A percentile compares a stretch with the other conserved stretches of the same genome.
Evolutionary conservation across 2,888 invertebrate genomes (phyloP).

Genomic region (Aricia artaxerxes): DNA sequence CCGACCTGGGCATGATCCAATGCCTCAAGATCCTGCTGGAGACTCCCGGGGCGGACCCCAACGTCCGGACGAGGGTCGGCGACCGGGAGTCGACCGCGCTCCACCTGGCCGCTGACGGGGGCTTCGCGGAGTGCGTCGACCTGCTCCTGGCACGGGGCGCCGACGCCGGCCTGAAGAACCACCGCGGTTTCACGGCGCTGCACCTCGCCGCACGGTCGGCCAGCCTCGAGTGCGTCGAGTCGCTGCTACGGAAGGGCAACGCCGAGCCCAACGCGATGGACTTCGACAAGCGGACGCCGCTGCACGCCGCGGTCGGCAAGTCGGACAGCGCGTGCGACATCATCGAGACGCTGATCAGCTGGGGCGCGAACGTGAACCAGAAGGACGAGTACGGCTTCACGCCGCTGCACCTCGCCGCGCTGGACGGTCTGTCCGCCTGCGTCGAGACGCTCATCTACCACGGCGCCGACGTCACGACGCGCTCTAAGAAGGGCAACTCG

Average conservation of each 20-base stretch:
- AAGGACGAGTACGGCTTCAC: slow-evolving; percentile 93
- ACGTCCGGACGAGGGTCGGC: slow-evolving; percentile 84
- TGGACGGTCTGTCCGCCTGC: slow-evolving; percentile 91
- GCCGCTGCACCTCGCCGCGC: slow-evolving; percentile 90
- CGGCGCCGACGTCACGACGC: slow-evolving; percentile 93
- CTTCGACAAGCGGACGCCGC: slow-evolving; percentile 88
- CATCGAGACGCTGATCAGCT: slow-evolving; percentile 87
- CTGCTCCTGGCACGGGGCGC: slow-evolving; percentile 87
- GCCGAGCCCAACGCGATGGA: slow-evolving; percentile 90
- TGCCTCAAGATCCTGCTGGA: slow-evolving; percentile 88
- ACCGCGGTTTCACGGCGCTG: slow-evolving; percentile 90
- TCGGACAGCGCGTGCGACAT: slow-evolving; percentile 90
- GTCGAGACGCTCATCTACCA: slow-evolving; percentile 91
- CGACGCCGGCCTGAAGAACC: slow-evolving; percentile 86
- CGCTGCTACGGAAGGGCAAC: slow-evolving; percentile 86
- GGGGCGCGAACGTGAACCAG: slow-evolving; percentile 90
- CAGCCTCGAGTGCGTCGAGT: slow-evolving; percentile 89
- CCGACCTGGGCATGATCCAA: slow-evolving; percentile 88
- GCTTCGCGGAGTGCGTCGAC: slow-evolving; percentile 90
- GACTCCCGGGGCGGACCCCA: slow-evolving; percentile 85
- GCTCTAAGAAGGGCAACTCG: slow-evolving; percentile 92
- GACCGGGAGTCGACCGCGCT: slow-evolving; percentile 89
- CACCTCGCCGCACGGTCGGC: slow-evolving; percentile 91
- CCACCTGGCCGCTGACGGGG: slow-evolving; percentile 94
- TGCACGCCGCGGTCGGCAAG: slow-evolving; percentile 92